Conservation (phyloP, 2,113 vertebrate genomes). For the Apeltes quadracus region DNA sequence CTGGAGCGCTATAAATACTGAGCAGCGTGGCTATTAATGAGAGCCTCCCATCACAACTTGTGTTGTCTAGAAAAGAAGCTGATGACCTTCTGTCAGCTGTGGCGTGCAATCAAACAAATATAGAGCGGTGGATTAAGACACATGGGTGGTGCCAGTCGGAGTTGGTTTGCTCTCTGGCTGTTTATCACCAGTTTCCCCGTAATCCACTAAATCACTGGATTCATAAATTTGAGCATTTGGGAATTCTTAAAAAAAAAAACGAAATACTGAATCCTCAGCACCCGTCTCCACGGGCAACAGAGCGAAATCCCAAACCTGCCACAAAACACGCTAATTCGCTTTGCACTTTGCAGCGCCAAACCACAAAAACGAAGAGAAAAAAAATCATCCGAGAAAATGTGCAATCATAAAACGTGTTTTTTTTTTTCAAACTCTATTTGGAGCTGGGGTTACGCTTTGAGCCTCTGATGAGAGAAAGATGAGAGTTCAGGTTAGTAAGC, state of each 20-base stretch:
- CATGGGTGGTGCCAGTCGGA: constrained; percentile 21
- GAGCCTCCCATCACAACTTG: constrained; percentile 25
- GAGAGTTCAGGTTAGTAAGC: constrained; percentile 61
- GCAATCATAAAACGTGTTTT: constrained; percentile 62
- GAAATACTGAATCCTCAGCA: constrained; percentile 27
- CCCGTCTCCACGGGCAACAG: constrained; percentile 34
- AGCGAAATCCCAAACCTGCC: constrained; percentile 37
- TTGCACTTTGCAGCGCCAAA: constrained; percentile 49
- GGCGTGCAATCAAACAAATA: constrained; percentile 63
- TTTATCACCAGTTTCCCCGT: constrained; percentile 25
- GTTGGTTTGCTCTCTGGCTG: constrained; percentile 32
- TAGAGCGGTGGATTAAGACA: constrained; percentile 46
- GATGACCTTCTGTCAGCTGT: constrained; percentile 68
- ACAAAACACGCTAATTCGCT: constrained; percentile 55
- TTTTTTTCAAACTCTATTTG: constrained; percentile 61
- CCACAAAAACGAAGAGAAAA: constrained; percentile 40
- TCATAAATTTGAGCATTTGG: constrained; percentile 43
- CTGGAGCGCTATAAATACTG: constrained; percentile 62
- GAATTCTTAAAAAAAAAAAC: constrained; percentile 54
- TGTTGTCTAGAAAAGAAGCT: constrained; percentile 37
- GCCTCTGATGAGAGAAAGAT: constrained; percentile 59
- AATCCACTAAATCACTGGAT: constrained; percentile 60
- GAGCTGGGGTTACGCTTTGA: constrained; percentile 43
- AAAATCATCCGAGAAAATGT: constrained; percentile 45
- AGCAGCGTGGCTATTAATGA: constrained; percentile 49